These are phyloP conservation scores for Microtus pennsylvanicus DNA, from an alignment of 2,113 vertebrate genomes.

Conservation along the genomic window DNA sequence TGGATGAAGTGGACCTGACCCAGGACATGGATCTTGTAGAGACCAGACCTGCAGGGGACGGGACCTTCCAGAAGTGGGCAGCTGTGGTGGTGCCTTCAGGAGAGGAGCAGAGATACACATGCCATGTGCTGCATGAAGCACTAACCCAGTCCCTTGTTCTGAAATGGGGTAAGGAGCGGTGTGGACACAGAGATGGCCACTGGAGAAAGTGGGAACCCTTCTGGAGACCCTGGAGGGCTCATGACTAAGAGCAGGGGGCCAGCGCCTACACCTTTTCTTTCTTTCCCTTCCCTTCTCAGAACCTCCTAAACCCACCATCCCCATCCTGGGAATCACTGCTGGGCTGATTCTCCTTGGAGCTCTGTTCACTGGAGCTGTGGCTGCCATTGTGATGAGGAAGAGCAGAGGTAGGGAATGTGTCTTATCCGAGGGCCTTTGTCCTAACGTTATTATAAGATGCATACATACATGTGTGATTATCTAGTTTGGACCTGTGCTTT, in stretches of 20 bases:
- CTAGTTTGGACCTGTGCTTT: neutral
- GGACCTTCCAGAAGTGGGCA: conserved; percentile 2
- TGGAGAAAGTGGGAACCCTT: neutral
- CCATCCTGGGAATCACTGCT: neutral
- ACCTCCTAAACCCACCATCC: neutral
- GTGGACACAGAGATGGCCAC: neutral
- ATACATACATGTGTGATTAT: neutral
- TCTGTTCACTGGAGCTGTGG: too few relatives aligned
- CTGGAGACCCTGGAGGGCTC: neutral
- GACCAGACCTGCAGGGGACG: neutral
- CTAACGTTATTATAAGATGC: neutral
- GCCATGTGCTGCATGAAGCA: neutral
- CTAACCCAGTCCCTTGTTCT: neutral
- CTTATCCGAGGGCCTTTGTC: neutral
- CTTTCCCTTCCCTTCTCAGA: neutral
- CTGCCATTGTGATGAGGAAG: neutral
- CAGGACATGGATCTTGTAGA: neutral
- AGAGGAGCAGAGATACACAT: neutral
- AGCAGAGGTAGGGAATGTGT: neutral
- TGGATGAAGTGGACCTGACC: neutral
- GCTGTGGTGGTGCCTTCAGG: neutral
- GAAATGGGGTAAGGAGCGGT: neutral
- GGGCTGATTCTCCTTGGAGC: neutral
- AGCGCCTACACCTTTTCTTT: neutral
- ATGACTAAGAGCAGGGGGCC: neutral